Base-by-base conservation (phyloP, 1,140 invertebrate genomes). In the Dendrolimus punctatus region DNA sequence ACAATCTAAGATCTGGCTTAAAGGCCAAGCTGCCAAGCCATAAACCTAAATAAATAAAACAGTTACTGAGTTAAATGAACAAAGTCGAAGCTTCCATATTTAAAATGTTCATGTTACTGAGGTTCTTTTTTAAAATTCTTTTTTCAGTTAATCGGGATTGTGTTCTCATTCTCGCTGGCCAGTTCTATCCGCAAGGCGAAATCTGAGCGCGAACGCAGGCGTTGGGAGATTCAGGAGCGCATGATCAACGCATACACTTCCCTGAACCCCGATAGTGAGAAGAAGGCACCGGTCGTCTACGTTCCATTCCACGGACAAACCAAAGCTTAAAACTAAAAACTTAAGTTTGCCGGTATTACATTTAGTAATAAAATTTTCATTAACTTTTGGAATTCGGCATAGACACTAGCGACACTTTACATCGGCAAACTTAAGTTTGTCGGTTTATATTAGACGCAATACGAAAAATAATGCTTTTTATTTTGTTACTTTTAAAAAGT, bases 101-200 rank as follows among this genome's bases (percentile, higher is more conserved):
- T 50, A 36, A 39, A 41, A 36, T 8, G 40, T 40, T n/a, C 45
- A 39, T 36, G 46, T 49, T 53, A 46, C 9, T 38, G 3, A 36
- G 40, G 8, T 46, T 57, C 47, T 50, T 42, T 42, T 47, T 57
- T 37, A 2, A 23, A 23, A 23, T 23, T 23, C 23, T 23, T 56
- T 58, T 90, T 91, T 46, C 88, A 97, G 94, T 76, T 96, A 43
- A 89, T 96, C 63, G 96, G 95, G 49, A 93, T 97, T 10, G 89
- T 95, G 53, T 96, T 96, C 68, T 94, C 95, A 4, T 94, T 94
- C 75, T 94, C 94, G 82, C 80, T 98, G 72, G 95, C 93, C 46
- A 92, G 91, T 66, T 91, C 94, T 0, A 93, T 98, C 65, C 91
- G 94, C 58, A 92, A 92, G 64, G 92, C 95, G 59, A 95, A 95